Base-by-base conservation (phyloP, 2,888 invertebrate genomes). In the Xanthorhoe designata region DNA sequence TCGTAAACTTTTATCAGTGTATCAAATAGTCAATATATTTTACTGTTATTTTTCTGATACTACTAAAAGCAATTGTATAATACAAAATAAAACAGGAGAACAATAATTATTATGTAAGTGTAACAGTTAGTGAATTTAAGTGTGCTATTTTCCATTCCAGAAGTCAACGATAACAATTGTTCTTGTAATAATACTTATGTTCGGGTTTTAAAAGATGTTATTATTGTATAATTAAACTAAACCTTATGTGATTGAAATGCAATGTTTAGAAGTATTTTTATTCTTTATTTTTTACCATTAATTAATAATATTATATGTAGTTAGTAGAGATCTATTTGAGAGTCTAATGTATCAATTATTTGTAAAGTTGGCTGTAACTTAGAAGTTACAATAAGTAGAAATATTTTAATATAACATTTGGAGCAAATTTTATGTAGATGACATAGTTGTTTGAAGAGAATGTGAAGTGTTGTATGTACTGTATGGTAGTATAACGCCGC, bases 261-360 rank as follows among this genome's bases (percentile, higher is more conserved):
- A 93, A 93, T 93, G 91, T 93, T 92, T 93, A 93, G 92, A 92
- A 93, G 93, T 93, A 93, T 93, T 93, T 83, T 93, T 93, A 92
- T 92, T 92, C 89, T 91, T 93, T 93, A 92, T 92, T 92, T 91
- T 92, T 92, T 92, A 92, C 92, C 92, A 92, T 92, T 92, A 93
- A 92, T 90, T 84, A 86, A 88, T 86, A 87, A 91, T 93, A 74
- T 69, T 73, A 73, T 74, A 74, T 74, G 74, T 74, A 92, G 92
- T 92, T 91, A 91, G 91, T 92, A 93, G 93, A 92, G 92, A 92
- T 93, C 92, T 93, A 92, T 93, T 92, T 91, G 93, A 92, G 92
- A 93, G 93, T 92, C 91, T 93, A 93, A 93, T 92, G 92, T 93
- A 93, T 93, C 92, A 92, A 93, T 93, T 92, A 93, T 93, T 93